A percentile compares a stretch with the other conserved stretches of the same genome.
Conservation (phyloP, 53 echinoderm and acorn worm genomes). For the Zoroaster sp. region DNA sequence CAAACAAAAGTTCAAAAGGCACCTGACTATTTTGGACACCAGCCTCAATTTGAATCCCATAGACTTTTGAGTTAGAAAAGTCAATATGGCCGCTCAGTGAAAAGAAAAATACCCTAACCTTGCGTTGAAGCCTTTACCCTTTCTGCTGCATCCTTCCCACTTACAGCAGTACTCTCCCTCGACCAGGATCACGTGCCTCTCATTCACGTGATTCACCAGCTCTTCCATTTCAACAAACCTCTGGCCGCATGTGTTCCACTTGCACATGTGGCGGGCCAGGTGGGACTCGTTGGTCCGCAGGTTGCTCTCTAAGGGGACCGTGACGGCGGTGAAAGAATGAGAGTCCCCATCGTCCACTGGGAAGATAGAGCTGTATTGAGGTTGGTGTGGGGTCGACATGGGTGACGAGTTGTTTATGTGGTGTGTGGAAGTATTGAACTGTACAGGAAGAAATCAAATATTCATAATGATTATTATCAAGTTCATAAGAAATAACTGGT, state of each 20-base stretch:
- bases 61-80: too few species aligned
- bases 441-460: neutral
- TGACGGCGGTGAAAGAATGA: neutral
- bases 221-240: slow-evolving; percentile 80
- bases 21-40: too few species aligned
- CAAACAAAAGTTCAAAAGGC: too few species aligned
- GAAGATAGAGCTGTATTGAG: slow-evolving; percentile 11
- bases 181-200: slow-evolving; percentile 80
- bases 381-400: neutral
- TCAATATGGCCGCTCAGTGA: too few species aligned
- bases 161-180: slow-evolving; percentile 90
- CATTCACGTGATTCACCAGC: slow-evolving; percentile 88
- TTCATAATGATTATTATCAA: too few species aligned
- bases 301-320: slow-evolving; percentile 32
- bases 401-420: neutral
- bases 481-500: too few species aligned
- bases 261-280: slow-evolving; percentile 62
- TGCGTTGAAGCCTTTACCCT: slow-evolving; percentile 97
- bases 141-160: slow-evolving; percentile 91
- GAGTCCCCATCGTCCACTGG: neutral
- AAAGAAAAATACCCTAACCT: slow-evolving; percentile 53
- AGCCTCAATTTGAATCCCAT: too few species aligned
- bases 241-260: slow-evolving; percentile 86
- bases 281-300: neutral
- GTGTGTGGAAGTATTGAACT: slow-evolving; percentile 13